These are phyloP conservation scores for Lithodes maja DNA, from an alignment of 2,888 invertebrate genomes.

Conservation along the genomic window DNA sequence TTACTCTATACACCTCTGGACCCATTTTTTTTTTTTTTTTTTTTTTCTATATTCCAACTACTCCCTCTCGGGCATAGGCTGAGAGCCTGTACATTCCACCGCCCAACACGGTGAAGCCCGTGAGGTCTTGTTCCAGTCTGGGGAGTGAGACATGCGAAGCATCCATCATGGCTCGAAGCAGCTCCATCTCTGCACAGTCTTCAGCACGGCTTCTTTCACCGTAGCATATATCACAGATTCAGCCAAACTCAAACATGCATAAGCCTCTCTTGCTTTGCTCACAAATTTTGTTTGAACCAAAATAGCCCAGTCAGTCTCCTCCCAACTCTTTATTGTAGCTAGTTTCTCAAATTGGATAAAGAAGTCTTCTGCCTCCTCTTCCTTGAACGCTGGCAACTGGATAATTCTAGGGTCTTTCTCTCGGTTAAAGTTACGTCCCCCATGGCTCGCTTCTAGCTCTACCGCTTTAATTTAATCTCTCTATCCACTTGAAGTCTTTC, in stretches of 20 bases:
- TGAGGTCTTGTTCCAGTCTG: too few species aligned
- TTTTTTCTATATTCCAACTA: too few species aligned
- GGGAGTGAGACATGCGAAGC: too few species aligned
- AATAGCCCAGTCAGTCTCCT: background rate
- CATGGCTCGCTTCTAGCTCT: background rate
- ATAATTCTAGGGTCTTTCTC: background rate
- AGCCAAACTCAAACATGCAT: background rate
- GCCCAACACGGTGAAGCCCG: too few species aligned
- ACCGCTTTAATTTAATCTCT: background rate
- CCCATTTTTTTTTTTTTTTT: too few species aligned
- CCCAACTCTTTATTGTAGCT: background rate
- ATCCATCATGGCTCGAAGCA: too few species aligned
- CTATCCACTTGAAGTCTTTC: background rate
- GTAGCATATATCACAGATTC: background rate
- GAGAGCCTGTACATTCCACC: too few species aligned
- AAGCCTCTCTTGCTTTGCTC: slow-evolving; percentile 12
- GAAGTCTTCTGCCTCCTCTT: slow-evolving; percentile 22
- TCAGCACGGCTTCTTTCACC: slow-evolving; percentile 9
- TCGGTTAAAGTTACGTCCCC: background rate
- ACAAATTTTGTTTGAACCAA: slow-evolving; percentile 1
- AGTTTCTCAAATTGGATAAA: slow-evolving; percentile 26
- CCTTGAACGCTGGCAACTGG: slow-evolving; percentile 4
- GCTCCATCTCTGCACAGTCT: background rate
- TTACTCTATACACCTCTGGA: slow-evolving; percentile 12
- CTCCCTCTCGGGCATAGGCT: too few species aligned